Base-by-base conservation (phyloP, 1,140 invertebrate genomes). In the Drosophila grimshawi region DNA sequence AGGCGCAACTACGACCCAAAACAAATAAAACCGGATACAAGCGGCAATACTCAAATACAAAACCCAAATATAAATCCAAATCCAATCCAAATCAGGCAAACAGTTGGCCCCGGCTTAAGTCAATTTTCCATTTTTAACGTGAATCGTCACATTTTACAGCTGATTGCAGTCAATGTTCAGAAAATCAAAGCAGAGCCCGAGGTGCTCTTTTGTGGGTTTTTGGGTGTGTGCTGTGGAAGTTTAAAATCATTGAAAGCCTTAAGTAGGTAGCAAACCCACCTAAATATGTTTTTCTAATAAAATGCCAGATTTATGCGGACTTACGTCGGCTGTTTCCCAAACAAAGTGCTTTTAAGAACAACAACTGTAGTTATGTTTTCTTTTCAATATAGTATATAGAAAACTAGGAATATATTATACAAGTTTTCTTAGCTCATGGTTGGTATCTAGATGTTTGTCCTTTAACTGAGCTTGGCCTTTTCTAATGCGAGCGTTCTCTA, bases 111-210 rank as follows among this genome's bases (percentile, higher is more conserved):
- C 57, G 55, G 70, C 76, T 76, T 81, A 88, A 88, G 76, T 80
- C 76, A 88, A 83, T 83, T 83, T 80, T 43, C 39, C 39, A 55
- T 73, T 56, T 37, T 8, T 51, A 43, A 43, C 51, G n/a, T 41
- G 39, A 33, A 57, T 43, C 76, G 56, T 79, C 76, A 86, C 79
- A 86, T 82, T 88, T 86, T 80, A 88, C 78, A 70, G 76, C 85
- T 86, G 82, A 88, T 86, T 86, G 82, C 82, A 72, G 83, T 43
- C 78, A 70, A 86, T 86, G 65, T 49, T 59, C 53, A 66, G 61
- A 70, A 83, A 86, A 88, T 88, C 80, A 89, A 83, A 80, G 80
- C 51, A 46, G 41, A 55, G 57, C 82, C 82, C 6, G 19, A 30
- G 78, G 81, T 57, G 45, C 19, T 19, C 19, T 19, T 19, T 35